Evolutionary conservation across 2,113 vertebrate species (phyloP).

Genomic region (Corythornis cristatus): DNA sequence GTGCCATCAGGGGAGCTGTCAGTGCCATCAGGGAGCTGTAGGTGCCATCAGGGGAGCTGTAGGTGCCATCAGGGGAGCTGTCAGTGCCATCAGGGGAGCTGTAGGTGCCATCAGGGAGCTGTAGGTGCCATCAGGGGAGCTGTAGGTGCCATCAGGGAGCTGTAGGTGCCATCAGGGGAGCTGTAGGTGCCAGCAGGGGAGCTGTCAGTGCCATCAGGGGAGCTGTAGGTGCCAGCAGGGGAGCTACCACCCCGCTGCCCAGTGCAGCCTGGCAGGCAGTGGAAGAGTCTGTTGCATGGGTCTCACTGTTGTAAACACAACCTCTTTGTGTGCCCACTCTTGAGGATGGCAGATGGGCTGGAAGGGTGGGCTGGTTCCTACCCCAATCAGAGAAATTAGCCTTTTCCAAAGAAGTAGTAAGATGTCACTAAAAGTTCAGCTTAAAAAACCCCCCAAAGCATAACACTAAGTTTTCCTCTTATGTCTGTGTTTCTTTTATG

Average conservation of each 20-base stretch:
- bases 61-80: too few species aligned
- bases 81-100: too few species aligned
- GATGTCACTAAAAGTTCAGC: not conserved
- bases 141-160: too few species aligned
- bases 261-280: not conserved
- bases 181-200: too few species aligned
- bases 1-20: not conserved
- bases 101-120: too few species aligned
- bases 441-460: not conserved
- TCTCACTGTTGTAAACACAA: not conserved
- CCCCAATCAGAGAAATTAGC: fast-evolving
- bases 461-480: not conserved
- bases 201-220: too few species aligned
- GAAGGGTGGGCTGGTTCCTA: not conserved
- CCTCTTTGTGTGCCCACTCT: not conserved
- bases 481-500: not conserved
- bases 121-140: too few species aligned
- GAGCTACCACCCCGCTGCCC: not conserved
- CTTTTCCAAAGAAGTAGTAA: not conserved
- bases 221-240: too few species aligned
- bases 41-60: too few species aligned
- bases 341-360: not conserved
- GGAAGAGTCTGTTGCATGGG: not conserved
- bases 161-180: too few species aligned
- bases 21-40: too few species aligned